Evolutionary conservation across 2,113 vertebrate genomes (phyloP).

Genomic region (Bos javanicus): DNA sequence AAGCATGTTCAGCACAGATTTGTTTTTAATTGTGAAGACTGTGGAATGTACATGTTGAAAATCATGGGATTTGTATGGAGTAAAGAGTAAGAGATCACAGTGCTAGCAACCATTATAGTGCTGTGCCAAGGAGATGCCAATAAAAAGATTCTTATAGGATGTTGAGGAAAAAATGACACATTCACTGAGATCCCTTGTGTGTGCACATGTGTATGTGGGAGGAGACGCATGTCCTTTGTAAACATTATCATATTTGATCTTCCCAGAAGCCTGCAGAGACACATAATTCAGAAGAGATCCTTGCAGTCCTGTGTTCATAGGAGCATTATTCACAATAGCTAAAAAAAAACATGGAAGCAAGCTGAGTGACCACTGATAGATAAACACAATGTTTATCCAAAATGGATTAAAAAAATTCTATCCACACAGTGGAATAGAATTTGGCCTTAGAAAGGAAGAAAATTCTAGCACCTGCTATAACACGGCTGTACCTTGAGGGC

Average conservation of each 20-base stretch:
- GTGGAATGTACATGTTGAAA: not conserved
- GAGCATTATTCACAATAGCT: not conserved
- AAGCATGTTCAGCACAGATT: not conserved
- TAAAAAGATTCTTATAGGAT: not conserved
- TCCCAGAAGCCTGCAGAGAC: not conserved
- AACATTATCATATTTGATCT: fast-evolving
- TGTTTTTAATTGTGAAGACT: not conserved
- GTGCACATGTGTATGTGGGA: not conserved
- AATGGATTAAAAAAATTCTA: not conserved
- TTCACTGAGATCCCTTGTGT: not conserved
- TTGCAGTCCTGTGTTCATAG: fast-evolving
- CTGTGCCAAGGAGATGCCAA: not conserved
- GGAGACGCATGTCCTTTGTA: fast-evolving
- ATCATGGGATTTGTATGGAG: not conserved
- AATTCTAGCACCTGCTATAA: not conserved
- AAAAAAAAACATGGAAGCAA: not conserved
- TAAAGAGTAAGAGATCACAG: not conserved
- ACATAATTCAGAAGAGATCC: not conserved
- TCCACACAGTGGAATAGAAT: not conserved
- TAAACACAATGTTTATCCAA: not conserved
- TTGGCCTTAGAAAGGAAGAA: not conserved
- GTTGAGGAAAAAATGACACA: not conserved
- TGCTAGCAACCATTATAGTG: not conserved
- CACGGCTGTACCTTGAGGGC: not conserved
- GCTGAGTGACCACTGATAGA: not conserved